These are phyloP conservation scores for Copsychus sechellarum DNA, from an alignment of 2,113 vertebrate genomes.

Conservation along the genomic window DNA sequence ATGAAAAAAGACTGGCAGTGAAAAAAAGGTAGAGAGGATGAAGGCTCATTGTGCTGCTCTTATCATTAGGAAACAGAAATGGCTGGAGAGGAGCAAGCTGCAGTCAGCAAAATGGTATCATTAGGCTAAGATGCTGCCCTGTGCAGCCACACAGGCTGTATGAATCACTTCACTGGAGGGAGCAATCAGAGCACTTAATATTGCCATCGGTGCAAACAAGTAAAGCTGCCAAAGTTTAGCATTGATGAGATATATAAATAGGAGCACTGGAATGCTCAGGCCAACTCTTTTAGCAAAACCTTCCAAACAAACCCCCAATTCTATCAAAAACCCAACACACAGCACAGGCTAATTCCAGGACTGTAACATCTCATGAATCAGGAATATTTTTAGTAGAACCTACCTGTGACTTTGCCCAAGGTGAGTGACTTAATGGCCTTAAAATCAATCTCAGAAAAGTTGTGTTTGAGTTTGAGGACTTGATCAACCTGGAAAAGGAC, in stretches of 20 bases:
- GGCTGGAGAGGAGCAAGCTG: not conserved
- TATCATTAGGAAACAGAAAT: not conserved
- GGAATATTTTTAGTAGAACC: conserved; percentile 26
- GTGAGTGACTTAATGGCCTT: conserved; percentile 87
- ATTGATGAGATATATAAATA: not conserved
- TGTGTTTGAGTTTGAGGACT: conserved; percentile 85
- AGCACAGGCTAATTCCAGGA: not conserved
- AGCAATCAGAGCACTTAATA: not conserved
- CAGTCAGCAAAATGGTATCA: not conserved
- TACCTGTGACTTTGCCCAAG: conserved; percentile 92
- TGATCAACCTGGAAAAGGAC: conserved; percentile 86
- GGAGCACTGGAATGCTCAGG: not conserved
- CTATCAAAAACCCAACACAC: not conserved
- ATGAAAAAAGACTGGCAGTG: not conserved
- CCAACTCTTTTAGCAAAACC: not conserved
- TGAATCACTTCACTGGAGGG: not conserved
- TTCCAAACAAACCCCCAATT: not conserved
- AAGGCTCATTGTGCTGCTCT: not conserved
- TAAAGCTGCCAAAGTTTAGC: not conserved
- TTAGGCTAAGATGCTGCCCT: not conserved
- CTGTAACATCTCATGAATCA: not conserved
- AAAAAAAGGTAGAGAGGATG: not conserved
- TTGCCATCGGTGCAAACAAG: not conserved
- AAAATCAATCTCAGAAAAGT: conserved; percentile 88
- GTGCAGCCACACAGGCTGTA: not conserved